Percentiles rank a stretch among this genome's conserved stretches.
These are phyloP conservation scores for Maconellicoccus hirsutus DNA, from an alignment of 1,140 invertebrate species.

Conservation along the genomic window DNA sequence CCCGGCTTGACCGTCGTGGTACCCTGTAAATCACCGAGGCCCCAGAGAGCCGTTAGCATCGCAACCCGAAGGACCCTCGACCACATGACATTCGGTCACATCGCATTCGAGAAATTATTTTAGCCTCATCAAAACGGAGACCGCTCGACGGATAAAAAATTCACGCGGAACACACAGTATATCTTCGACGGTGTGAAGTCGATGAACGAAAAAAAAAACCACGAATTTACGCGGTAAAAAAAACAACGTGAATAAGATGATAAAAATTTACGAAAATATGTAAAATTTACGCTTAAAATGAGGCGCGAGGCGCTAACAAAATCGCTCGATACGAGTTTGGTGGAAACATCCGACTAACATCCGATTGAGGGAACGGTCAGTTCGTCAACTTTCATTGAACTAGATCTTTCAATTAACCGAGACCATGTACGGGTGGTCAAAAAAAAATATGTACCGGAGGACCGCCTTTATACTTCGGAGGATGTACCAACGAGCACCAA, in stretches of 20 bases:
- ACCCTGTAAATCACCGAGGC: conserved; percentile 17
- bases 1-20: conserved; percentile 23
- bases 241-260: no score
- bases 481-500: no score
- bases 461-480: background rate
- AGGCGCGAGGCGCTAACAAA: no score
- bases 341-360: background rate
- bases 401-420: conserved; percentile 12
- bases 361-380: background rate
- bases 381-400: conserved; percentile 17
- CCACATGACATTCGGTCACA: conserved; percentile 23
- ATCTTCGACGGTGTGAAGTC: no score
- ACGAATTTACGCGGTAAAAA: background rate
- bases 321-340: no score
- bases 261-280: no score
- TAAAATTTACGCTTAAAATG: no score
- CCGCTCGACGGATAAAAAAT: background rate
- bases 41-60: conserved; percentile 22
- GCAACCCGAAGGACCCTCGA: conserved; percentile 24
- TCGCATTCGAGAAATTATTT: background rate
- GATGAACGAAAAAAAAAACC: background rate
- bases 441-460: background rate
- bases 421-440: background rate
- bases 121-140: background rate
- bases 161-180: background rate